A percentile compares a stretch with the other conserved stretches of the same genome.
phyloP scores from a whole-genome alignment of 2,888 invertebrate genomes.

The Panzeria rudis region DNA sequence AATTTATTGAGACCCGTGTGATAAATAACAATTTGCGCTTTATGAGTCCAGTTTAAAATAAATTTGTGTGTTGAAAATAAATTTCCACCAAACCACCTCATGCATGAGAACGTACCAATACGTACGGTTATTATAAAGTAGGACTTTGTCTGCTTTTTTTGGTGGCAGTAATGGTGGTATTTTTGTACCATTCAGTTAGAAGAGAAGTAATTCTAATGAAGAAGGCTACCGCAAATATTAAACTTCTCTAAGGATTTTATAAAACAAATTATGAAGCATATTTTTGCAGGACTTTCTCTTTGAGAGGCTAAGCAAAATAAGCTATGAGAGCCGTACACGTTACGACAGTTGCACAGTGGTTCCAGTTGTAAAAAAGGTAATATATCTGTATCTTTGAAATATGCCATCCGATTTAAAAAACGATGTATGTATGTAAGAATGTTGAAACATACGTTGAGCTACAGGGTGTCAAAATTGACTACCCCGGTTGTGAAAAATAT shows the following conservation, averaged over 20 bases:
- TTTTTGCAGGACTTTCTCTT: no score
- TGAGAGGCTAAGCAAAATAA: no score
- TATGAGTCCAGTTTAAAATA: conserved; percentile 71
- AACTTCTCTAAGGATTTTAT: neutral
- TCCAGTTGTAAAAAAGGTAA: no score
- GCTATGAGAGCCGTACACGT: no score
- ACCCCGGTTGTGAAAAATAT: no score
- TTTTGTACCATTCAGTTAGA: conserved; percentile 17
- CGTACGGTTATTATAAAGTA: conserved; percentile 13
- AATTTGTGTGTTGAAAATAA: conserved; percentile 73
- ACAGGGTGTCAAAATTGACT: no score
- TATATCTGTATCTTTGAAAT: no score
- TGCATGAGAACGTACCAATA: conserved; percentile 29
- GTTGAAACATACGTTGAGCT: no score
- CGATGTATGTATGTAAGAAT: no score
- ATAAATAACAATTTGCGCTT: conserved; percentile 76
- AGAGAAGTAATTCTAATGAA: conserved; percentile 12
- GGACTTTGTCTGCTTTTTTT: conserved; percentile 30
- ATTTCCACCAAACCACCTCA: conserved; percentile 69
- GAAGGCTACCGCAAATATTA: neutral
- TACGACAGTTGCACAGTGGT: no score
- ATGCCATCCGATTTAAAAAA: no score
- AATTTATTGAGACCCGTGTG: conserved; percentile 74
- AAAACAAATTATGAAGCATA: no score
- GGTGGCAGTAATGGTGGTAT: conserved; percentile 46